Conservation (phyloP, 2,888 invertebrate genomes). For the Cephonodes hylas region DNA sequence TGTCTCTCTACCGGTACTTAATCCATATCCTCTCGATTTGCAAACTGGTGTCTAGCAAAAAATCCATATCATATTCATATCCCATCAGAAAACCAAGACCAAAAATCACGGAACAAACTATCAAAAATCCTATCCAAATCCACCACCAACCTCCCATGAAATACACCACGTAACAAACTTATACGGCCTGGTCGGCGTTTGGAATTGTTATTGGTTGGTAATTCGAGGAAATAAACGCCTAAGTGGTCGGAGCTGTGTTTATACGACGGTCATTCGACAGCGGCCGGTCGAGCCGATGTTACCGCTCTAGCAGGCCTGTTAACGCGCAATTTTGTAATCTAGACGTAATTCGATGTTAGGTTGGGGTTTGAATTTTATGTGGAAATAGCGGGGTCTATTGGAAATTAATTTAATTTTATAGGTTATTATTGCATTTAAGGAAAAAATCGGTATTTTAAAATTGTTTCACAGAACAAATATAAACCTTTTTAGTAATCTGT, state of each 20-base stretch:
- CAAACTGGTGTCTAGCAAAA: too few relatives aligned
- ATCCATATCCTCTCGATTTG: too few relatives aligned
- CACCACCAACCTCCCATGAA: neutral
- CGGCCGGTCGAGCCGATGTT: neutral
- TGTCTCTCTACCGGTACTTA: too few relatives aligned
- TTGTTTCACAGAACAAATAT: too few relatives aligned
- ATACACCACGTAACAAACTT: neutral
- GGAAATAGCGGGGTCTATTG: too few relatives aligned
- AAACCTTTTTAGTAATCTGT: too few relatives aligned
- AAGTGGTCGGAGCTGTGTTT: constrained; percentile 8
- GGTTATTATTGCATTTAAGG: too few relatives aligned
- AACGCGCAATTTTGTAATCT: neutral
- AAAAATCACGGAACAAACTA: neutral
- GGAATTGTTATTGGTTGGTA: constrained; percentile 25
- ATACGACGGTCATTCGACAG: constrained; percentile 16
- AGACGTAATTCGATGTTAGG: constrained; percentile 30
- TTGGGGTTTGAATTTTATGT: neutral
- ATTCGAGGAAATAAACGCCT: constrained; percentile 20
- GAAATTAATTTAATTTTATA: too few relatives aligned
- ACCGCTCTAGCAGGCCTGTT: constrained; percentile 24
- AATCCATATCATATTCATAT: too few relatives aligned
- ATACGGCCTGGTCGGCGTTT: constrained; percentile 3
- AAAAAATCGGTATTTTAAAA: too few relatives aligned
- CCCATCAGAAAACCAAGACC: too few relatives aligned
- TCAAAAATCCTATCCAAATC: neutral